Evolutionary conservation across 2,797 vertebrate genomes (phyloP), one percentile per base, ranked within the genome.

Genomic region (Poeciliopsis gracilis): DNA sequence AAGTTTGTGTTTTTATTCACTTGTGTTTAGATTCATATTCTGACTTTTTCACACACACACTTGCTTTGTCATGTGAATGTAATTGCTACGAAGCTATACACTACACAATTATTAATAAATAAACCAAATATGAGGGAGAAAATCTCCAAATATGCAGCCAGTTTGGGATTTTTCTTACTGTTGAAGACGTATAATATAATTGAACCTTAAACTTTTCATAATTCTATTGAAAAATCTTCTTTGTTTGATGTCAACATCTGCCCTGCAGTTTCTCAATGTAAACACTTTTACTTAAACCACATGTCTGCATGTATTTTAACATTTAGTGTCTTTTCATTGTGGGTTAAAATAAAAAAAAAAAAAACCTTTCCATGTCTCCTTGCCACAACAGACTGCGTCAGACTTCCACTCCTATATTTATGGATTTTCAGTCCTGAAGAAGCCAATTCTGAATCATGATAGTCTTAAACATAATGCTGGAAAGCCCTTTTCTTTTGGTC

Each of bases 291-390:
- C 5, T 36, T 46, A 16, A n/a, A 66, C 36, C 28, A 76, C 11
- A 61, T 55, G 57, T 81, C 45, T 67, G 28, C 73, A 51, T 63
- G 57, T 49, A 55, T 12, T 38, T 53, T 11, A 49, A 10, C n/a
- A 23, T 33, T 36, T 36, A 33, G 43, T 2, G 25, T 45, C 10
- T 74, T 49, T 57, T 69, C 49, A 69, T 57, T 77, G 59, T 77
- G 75, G 74, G 59, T 45, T 41, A 41, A 25, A 43, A n/a, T 69
- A 43, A 43, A 43, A 43, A 9, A 75, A 57, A 83, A 49, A 9
- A 75, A 57, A 83, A 49, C 47, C 46, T 79, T 66, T 72, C 36
- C 57, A 46, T 25, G 41, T 74, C 77, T 84, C 76, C 53, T 74
- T 84, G 69, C 59, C 1, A 1, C 75, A 72, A 25, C 41, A 74